A percentile compares a stretch with the other conserved stretches of the same genome.
Conservation (phyloP, 2,113 vertebrate species). For the Petroica traversi region DNA sequence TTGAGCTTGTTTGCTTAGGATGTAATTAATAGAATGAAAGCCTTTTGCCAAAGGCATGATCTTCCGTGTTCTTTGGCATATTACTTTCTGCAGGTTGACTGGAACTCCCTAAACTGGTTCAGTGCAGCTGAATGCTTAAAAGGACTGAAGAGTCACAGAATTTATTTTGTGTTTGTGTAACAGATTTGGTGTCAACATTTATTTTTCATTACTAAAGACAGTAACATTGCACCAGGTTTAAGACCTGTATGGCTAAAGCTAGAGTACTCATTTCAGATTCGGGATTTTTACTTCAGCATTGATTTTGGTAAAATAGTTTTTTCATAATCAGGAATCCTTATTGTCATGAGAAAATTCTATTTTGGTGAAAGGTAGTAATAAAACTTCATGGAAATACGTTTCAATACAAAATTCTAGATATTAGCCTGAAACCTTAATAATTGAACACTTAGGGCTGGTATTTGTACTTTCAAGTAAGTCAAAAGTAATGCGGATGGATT, state of each 20-base stretch:
- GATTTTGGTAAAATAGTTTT: not conserved
- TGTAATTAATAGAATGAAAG: not conserved
- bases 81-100: not conserved
- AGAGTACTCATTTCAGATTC: not conserved
- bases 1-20: not conserved
- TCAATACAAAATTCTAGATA: not conserved
- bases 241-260: not conserved
- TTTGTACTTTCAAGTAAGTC: not conserved
- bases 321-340: not conserved
- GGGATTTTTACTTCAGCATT: not conserved
- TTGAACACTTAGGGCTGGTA: too few species aligned
- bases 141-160: not conserved
- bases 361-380: not conserved
- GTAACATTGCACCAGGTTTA: not conserved
- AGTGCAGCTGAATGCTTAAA: not conserved
- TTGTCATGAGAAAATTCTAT: rapidly evolving
- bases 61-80: not conserved
- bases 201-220: not conserved
- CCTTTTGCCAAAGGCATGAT: not conserved
- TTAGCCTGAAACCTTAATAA: not conserved
- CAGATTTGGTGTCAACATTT: not conserved
- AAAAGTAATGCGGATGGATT: not conserved
- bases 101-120: rapidly evolving
- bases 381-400: not conserved
- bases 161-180: not conserved